Conservation (phyloP, 2,888 invertebrate species). For the Ectemnius lituratus region DNA sequence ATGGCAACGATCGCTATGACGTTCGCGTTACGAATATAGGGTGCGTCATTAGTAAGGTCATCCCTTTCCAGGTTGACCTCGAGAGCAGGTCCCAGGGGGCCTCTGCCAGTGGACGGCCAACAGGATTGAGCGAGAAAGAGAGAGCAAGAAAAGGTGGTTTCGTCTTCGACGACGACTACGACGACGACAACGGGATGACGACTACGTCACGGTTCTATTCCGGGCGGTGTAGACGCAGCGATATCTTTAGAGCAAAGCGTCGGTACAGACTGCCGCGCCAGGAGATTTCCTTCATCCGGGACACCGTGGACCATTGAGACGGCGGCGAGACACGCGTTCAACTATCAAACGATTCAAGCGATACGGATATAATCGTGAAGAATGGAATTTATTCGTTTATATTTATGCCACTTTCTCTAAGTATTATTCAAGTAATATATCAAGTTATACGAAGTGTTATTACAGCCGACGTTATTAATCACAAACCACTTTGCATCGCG, state of each 20-base stretch:
- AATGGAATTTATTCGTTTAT: no score
- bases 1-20: no score
- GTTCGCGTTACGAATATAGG: background rate
- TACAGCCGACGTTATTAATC: no score
- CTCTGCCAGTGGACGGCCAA: slow-evolving; percentile 29
- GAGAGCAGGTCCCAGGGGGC: slow-evolving; percentile 39
- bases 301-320: no score
- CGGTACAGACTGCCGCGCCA: slow-evolving; percentile 66
- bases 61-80: slow-evolving; percentile 31
- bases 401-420: no score
- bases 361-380: no score
- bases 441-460: no score
- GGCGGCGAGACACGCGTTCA: no score
- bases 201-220: slow-evolving; percentile 73
- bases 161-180: slow-evolving; percentile 56
- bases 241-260: slow-evolving; percentile 73
- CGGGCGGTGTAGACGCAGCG: slow-evolving; percentile 71
- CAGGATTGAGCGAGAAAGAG: background rate
- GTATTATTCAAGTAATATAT: no score
- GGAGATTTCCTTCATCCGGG: slow-evolving; percentile 51
- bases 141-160: slow-evolving; percentile 14
- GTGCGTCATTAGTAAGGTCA: slow-evolving; percentile 12
- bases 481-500: no score
- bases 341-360: no score
- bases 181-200: slow-evolving; percentile 20